Conservation (phyloP, 2,888 invertebrate species). For the Agrotis exclamationis region DNA sequence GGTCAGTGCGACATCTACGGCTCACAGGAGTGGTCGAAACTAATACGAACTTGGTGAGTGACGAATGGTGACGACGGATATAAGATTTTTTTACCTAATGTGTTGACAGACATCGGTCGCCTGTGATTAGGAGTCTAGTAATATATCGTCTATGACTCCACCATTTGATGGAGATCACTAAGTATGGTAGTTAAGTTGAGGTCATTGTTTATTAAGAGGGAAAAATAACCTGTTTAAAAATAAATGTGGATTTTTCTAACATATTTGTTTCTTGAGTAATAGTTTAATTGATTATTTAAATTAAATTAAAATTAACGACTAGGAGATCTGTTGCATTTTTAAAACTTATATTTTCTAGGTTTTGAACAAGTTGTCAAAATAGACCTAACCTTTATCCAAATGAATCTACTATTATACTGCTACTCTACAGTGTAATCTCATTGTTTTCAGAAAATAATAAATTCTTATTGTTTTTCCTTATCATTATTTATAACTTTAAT, state of each 20-base stretch:
- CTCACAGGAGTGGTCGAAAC: too few relatives aligned
- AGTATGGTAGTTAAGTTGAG: slow-evolving; percentile 18
- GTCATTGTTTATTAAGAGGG: slow-evolving; percentile 2
- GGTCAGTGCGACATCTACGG: too few relatives aligned
- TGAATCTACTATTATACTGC: background rate
- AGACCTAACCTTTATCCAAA: background rate
- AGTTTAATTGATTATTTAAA: too few relatives aligned
- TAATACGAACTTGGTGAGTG: too few relatives aligned
- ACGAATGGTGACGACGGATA: too few relatives aligned
- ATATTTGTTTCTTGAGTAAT: too few relatives aligned
- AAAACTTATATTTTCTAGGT: background rate
- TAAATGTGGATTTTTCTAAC: background rate
- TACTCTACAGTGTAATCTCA: background rate
- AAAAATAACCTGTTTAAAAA: slow-evolving; percentile 25
- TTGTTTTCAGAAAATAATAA: background rate
- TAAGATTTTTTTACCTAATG: too few relatives aligned
- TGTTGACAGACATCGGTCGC: too few relatives aligned
- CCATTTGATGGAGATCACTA: background rate
- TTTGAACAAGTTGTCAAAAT: background rate
- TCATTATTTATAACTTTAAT: background rate
- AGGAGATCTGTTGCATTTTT: background rate
- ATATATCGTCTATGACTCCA: too few relatives aligned
- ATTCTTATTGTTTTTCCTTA: background rate
- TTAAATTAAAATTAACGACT: background rate
- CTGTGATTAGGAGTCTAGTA: too few relatives aligned